Evolutionary conservation across 2,113 vertebrate species (phyloP).

Genomic region (Todiramphus saurophagus): DNA sequence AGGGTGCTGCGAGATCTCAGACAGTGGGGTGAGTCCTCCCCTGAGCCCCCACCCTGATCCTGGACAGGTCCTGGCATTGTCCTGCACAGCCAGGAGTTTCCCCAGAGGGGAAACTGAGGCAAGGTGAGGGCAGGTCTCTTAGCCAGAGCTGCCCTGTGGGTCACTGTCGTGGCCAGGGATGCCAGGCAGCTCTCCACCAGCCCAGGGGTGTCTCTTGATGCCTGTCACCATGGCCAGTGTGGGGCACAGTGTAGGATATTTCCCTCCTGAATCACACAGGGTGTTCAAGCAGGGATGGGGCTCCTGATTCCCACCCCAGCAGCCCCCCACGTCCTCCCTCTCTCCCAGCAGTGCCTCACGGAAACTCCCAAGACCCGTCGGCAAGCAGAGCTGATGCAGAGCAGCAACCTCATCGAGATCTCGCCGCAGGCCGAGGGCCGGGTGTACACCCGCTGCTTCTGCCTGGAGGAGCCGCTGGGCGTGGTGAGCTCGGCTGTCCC

Average conservation of each 20-base stretch:
- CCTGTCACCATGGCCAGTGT: rapidly evolving
- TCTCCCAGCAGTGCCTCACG: slow-evolving; percentile 78
- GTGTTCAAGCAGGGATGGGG: neutral
- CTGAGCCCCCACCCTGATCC: rapidly evolving
- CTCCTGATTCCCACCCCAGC: rapidly evolving
- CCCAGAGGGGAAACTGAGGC: neutral
- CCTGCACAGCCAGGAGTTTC: rapidly evolving
- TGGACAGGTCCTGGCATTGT: rapidly evolving
- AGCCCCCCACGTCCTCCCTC: rapidly evolving
- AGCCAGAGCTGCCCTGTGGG: neutral
- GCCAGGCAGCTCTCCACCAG: neutral
- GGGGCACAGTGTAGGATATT: neutral
- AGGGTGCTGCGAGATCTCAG: slow-evolving; percentile 91
- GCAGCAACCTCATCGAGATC: slow-evolving; percentile 82
- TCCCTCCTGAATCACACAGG: rapidly evolving
- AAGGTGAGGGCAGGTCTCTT: rapidly evolving
- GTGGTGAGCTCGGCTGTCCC: slow-evolving; percentile 23
- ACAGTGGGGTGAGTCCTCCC: slow-evolving; percentile 79
- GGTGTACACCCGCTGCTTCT: slow-evolving; percentile 82
- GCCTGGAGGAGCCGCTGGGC: slow-evolving; percentile 75
- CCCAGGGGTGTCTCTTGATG: neutral
- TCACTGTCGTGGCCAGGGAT: rapidly evolving
- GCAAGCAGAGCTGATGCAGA: slow-evolving; percentile 82
- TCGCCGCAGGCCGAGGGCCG: slow-evolving; percentile 77
- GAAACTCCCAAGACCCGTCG: slow-evolving; percentile 88